Conservation (phyloP, 2,888 invertebrate genomes). For the Brenthis hecate region DNA sequence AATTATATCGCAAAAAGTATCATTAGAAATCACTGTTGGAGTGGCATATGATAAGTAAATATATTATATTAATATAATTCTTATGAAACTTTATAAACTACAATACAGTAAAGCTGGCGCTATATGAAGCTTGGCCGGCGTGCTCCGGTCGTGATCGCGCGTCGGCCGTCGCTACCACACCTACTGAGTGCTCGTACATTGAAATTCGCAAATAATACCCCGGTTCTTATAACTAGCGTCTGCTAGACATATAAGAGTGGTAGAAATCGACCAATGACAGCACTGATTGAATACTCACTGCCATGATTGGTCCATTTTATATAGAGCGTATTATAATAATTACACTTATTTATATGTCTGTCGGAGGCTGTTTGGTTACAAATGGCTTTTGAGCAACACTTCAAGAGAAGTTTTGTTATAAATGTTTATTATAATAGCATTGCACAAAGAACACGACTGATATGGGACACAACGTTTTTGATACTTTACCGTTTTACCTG, state of each 20-base stretch:
- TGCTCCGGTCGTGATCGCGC: no score
- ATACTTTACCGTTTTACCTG: constrained; percentile 77
- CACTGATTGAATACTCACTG: constrained; percentile 76
- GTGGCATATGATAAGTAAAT: constrained; percentile 12
- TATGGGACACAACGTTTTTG: constrained; percentile 81
- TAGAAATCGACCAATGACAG: constrained; percentile 80
- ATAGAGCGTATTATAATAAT: constrained; percentile 62
- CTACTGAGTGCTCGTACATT: constrained; percentile 21
- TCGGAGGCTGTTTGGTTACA: constrained; percentile 78
- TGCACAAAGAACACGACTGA: constrained; percentile 81
- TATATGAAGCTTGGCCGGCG: not conserved
- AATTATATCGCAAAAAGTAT: constrained; percentile 17
- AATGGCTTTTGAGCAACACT: constrained; percentile 79
- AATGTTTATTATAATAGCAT: constrained; percentile 72
- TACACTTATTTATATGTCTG: constrained; percentile 81
- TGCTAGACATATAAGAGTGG: constrained; percentile 77
- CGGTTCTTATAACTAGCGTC: constrained; percentile 73
- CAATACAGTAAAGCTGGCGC: not conserved
- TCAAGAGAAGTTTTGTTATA: constrained; percentile 74
- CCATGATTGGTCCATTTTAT: constrained; percentile 81
- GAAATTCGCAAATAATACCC: constrained; percentile 68
- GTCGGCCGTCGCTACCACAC: not conserved
- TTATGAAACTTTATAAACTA: constrained; percentile 3
- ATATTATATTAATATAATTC: constrained; percentile 17
- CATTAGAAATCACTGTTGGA: constrained; percentile 19